These are phyloP conservation scores for Panorpa germanica DNA, from an alignment of 2,888 invertebrate genomes.

Conservation along the genomic window DNA sequence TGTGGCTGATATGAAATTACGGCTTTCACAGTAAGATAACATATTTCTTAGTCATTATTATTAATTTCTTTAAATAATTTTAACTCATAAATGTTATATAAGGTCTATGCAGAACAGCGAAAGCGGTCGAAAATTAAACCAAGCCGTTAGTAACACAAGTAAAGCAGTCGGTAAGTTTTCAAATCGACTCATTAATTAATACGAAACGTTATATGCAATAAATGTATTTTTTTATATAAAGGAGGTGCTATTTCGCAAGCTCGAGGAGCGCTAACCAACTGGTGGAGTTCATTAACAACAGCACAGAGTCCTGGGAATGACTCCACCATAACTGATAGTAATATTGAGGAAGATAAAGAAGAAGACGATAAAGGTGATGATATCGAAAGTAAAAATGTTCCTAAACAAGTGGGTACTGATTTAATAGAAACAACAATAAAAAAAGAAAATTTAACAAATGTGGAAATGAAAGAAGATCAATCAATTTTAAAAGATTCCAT, in stretches of 20 bases:
- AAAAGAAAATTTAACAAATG: too few relatives aligned
- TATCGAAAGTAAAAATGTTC: constrained; percentile 23
- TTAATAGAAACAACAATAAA: too few relatives aligned
- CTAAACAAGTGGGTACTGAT: constrained; percentile 20
- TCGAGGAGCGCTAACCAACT: constrained; percentile 67
- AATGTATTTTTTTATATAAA: constrained; percentile 15
- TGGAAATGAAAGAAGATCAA: too few relatives aligned
- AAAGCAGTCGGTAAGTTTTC: constrained; percentile 50
- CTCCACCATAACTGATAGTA: constrained; percentile 6
- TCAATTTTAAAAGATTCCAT: too few relatives aligned
- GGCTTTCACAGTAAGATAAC: constrained; percentile 67
- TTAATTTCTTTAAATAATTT: background rate
- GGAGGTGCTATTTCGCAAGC: constrained; percentile 80
- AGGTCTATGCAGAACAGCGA: constrained; percentile 92
- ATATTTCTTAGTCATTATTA: background rate
- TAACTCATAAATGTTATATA: constrained; percentile 16
- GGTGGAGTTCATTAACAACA: constrained; percentile 61
- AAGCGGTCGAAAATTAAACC: constrained; percentile 80
- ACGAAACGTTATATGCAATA: constrained; percentile 7
- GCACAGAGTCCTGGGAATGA: constrained; percentile 21
- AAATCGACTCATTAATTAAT: background rate
- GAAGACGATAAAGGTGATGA: constrained; percentile 11
- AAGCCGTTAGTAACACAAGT: constrained; percentile 81
- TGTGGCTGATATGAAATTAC: constrained; percentile 83
- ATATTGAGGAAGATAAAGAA: constrained; percentile 15